Base-by-base conservation (phyloP, 64 coral and sea anemone species). In the Dendrophyllia cribrosa region DNA sequence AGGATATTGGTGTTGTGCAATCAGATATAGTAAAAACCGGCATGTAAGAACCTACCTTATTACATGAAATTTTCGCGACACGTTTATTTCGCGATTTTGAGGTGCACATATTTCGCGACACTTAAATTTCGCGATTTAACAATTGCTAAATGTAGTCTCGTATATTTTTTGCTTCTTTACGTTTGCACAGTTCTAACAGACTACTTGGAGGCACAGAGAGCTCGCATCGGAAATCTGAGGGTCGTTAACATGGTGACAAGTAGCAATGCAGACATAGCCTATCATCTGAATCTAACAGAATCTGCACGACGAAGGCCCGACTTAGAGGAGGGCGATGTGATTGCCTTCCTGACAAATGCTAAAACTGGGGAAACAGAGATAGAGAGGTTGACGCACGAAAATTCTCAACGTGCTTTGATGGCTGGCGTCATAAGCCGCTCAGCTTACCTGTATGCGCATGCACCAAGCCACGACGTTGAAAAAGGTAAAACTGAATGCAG, bases 341-440 rank as follows among this genome's bases (percentile, higher is more conserved):
- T 95, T 77, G 94, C 88, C 6, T 91, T 95, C 46, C 60, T 95
- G 56, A 51, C 86, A 19, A 80, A 91, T 45, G 25, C 59, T 19
- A 87, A 75, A 6, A 86, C 80, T 43, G 94, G 82, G 22, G 44
- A 90, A 25, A 91, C 88, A 0, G 88, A 91, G 48, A 95, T 95
- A 51, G 74, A 78, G 26, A 85, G 49, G 15, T 65, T 95, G 15
- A 53, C 94, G 6, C 9, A 55, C 5, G 80, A 91, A 13, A 95
- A 95, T 69, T 60, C 91, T 4, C 50, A 19, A 24, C 72, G 75
- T 34, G 89, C 94, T 2, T 43, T 85, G 7, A 77, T 95, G 80
- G 94, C 94, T 5, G 94, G 94, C 5, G 94, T 95, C 13, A 91
- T 95, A 3, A 95, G 94, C 66, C 70, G 94, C 8, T 95, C 94